Percentiles rank a stretch among this genome's conserved stretches.
Conservation (phyloP, 2,113 vertebrate genomes). For the Amblyornis subalaris region DNA sequence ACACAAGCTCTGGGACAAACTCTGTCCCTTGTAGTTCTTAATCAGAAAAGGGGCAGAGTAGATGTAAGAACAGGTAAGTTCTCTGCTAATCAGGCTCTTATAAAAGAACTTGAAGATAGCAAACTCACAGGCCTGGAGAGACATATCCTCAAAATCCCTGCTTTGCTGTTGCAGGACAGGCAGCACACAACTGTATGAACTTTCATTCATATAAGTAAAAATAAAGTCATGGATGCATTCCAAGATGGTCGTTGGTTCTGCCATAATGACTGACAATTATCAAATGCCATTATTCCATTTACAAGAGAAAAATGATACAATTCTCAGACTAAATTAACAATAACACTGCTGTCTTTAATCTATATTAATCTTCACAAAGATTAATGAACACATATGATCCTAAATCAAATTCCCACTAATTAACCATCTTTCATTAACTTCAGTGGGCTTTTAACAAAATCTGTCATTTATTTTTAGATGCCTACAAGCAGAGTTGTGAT, state of each 20-base stretch:
- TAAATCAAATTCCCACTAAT: neutral
- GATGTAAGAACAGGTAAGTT: neutral
- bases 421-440: neutral
- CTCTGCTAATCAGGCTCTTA: neutral
- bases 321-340: neutral
- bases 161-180: neutral
- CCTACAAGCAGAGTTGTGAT: neutral
- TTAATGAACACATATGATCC: neutral
- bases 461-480: slow-evolving; percentile 33
- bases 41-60: neutral
- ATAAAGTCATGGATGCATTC: neutral
- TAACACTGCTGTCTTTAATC: neutral
- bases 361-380: neutral
- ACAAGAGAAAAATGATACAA: accelerated
- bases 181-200: neutral
- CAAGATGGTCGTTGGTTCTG: neutral
- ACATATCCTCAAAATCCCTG: neutral
- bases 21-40: neutral
- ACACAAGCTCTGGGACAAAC: neutral
- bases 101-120: neutral
- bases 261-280: neutral
- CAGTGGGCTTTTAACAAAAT: neutral
- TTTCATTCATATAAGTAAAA: neutral
- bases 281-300: neutral
- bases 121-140: neutral